phyloP scores from a whole-genome alignment of 2,888 invertebrate genomes.

The Sinelater perroti region DNA sequence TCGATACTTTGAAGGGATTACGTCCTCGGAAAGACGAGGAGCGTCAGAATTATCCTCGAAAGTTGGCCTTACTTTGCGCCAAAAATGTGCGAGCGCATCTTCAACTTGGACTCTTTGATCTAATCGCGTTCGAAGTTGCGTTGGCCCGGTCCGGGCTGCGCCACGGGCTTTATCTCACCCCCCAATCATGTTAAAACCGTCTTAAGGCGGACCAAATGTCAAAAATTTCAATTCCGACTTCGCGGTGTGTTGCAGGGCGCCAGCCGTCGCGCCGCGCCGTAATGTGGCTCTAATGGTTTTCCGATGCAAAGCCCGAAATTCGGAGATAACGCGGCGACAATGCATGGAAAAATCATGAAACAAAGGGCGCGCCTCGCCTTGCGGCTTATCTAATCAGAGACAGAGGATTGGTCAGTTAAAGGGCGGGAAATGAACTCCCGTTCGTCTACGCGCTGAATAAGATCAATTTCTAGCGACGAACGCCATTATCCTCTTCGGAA shows the following conservation, averaged over 20 bases:
- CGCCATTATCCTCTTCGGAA: no score
- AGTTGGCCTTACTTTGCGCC: constrained; percentile 12
- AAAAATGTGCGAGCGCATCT: neutral
- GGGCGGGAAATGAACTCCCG: constrained; percentile 33
- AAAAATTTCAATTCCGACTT: no score
- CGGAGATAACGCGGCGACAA: constrained; percentile 32
- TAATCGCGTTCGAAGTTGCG: constrained; percentile 17
- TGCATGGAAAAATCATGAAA: constrained; percentile 12
- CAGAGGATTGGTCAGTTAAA: constrained; percentile 33
- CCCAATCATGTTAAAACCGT: no score
- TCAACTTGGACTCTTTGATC: neutral
- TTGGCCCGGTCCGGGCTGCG: no score
- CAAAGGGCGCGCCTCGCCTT: neutral
- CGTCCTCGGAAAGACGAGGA: constrained; percentile 19
- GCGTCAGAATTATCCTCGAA: constrained; percentile 25
- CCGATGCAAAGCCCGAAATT: constrained; percentile 45
- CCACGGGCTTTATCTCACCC: no score
- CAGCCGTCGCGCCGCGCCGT: no score
- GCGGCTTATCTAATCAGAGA: constrained; percentile 20
- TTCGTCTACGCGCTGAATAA: constrained; percentile 31
- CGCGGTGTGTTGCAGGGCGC: no score
- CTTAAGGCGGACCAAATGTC: no score
- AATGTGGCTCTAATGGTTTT: constrained; percentile 50
- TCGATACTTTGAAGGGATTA: constrained; percentile 29
- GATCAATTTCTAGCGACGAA: constrained; percentile 33